These are phyloP conservation scores for Strigamia transsilvanica DNA, from an alignment of 2,888 invertebrate genomes.

Conservation along the genomic window DNA sequence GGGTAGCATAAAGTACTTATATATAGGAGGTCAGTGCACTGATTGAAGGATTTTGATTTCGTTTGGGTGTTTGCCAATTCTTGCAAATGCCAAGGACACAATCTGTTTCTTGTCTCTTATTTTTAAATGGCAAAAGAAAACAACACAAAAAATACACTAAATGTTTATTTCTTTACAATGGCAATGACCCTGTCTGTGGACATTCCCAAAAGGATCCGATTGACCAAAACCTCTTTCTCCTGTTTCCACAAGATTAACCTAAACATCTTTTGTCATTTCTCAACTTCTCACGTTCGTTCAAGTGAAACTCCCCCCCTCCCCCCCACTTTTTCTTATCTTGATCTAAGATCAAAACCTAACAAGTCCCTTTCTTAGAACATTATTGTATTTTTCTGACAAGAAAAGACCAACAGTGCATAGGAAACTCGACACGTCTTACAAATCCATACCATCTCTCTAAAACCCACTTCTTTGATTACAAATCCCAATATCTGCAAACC, in stretches of 20 bases:
- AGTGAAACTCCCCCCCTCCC: not conserved
- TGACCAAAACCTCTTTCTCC: constrained; percentile 47
- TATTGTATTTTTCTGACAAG: constrained; percentile 45
- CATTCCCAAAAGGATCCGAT: constrained; percentile 17
- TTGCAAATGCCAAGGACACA: constrained; percentile 48
- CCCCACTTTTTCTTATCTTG: not conserved
- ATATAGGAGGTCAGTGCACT: constrained; percentile 29
- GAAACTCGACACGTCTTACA: constrained; percentile 16
- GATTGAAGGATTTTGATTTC: constrained; percentile 47
- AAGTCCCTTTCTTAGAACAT: constrained; percentile 27
- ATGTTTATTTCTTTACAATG: constrained; percentile 32
- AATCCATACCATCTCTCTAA: not conserved
- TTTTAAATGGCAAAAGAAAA: constrained; percentile 36
- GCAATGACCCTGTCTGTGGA: constrained; percentile 23
- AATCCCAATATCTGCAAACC: not conserved
- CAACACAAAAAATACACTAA: not conserved
- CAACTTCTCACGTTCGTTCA: constrained; percentile 31
- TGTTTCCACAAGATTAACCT: constrained; percentile 32
- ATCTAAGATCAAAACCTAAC: constrained; percentile 29
- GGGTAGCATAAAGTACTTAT: constrained; percentile 37
- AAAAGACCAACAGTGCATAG: constrained; percentile 31
- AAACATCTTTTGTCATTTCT: constrained; percentile 40
- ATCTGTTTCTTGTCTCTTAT: constrained; percentile 46
- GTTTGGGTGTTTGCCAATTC: constrained; percentile 46
- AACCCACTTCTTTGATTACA: constrained; percentile 39